A percentile compares a stretch with the other conserved stretches of the same genome.
Conservation (phyloP, 2,797 vertebrate species). For the Syngnathus acus region DNA sequence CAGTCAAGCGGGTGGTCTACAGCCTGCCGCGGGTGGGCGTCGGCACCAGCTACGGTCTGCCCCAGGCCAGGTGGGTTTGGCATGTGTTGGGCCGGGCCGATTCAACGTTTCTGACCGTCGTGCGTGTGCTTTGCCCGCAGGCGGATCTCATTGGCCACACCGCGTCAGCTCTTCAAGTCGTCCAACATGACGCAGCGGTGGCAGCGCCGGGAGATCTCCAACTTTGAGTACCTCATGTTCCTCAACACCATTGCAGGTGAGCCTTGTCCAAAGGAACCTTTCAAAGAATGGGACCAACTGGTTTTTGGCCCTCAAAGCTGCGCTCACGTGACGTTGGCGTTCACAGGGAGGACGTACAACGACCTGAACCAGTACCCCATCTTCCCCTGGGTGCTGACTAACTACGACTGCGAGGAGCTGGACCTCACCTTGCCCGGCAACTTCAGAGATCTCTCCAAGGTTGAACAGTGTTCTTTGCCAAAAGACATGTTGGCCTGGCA, state of each 20-base stretch:
- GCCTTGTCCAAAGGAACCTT: no score
- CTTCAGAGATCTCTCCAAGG: slow-evolving; percentile 98
- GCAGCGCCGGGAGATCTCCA: slow-evolving; percentile 98
- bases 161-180: slow-evolving; percentile 98
- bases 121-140: slow-evolving; percentile 52
- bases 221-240: slow-evolving; percentile 99
- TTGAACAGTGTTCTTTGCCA: slow-evolving; percentile 26
- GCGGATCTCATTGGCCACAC: slow-evolving; percentile 94
- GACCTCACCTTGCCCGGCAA: slow-evolving; percentile 96
- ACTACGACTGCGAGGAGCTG: slow-evolving; percentile 95
- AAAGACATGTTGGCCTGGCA: no score
- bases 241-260: slow-evolving; percentile 98
- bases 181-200: slow-evolving; percentile 99
- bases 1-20: slow-evolving; percentile 96
- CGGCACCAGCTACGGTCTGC: slow-evolving; percentile 96
- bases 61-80: slow-evolving; percentile 87
- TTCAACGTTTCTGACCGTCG: neutral
- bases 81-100: no score
- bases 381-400: slow-evolving; percentile 97
- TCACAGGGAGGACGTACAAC: slow-evolving; percentile 90
- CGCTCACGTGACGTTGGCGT: neutral
- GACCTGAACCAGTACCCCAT: slow-evolving; percentile 97
- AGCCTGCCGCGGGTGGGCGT: slow-evolving; percentile 97
- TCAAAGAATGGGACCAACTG: no score
- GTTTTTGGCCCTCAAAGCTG: no score